Base-by-base conservation (phyloP, 2,888 invertebrate genomes). In the Coecobrya sp. region DNA sequence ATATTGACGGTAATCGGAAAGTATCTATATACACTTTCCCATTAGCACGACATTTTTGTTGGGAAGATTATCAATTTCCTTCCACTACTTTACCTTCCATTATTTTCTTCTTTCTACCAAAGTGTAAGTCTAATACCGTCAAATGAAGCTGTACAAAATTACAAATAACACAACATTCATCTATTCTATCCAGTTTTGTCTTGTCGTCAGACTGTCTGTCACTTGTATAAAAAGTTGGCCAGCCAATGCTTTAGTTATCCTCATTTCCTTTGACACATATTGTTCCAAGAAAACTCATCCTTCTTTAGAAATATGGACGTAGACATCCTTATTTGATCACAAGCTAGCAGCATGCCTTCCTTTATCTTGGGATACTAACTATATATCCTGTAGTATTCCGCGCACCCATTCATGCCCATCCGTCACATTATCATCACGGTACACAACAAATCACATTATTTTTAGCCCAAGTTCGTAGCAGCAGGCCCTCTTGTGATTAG, bases 391-490 rank as follows among this genome's bases (percentile, higher is more conserved):
- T 59, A n/a, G 3, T 59, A 7, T 70, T 19, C 70, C 36, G n/a
- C 30, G 3, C 22, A 73, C 45, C 45, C 11, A 73, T 73, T 27
- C 27, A 65, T 27, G 0, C 25, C 65, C 65, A 65, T 65, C 25
- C 25, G 27, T 27, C 11, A 27, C 27, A 25, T 65, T n/a, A n/a
- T n/a, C 65, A 59, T 59, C 59, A 59, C 11, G 3, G 4, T 59
- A 59, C 65, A 45, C 42, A 45, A 45, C 45, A 49, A 76, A 76
- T 76, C 76, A 52, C 76, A 76, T 76, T 76, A 49, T 76, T 76
- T 49, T 45, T 7, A 42, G 19, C 11, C n/a, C 22, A 65, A 65
- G 16, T 19, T 22, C n/a, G 11, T 5, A 76, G 45, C 36, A 73
- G 42, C 73, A n/a, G n/a, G 73, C 49, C 16, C 45, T 76, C 27